phyloP scores from a whole-genome alignment of 2,797 vertebrate species.

The Cygnus olor region DNA sequence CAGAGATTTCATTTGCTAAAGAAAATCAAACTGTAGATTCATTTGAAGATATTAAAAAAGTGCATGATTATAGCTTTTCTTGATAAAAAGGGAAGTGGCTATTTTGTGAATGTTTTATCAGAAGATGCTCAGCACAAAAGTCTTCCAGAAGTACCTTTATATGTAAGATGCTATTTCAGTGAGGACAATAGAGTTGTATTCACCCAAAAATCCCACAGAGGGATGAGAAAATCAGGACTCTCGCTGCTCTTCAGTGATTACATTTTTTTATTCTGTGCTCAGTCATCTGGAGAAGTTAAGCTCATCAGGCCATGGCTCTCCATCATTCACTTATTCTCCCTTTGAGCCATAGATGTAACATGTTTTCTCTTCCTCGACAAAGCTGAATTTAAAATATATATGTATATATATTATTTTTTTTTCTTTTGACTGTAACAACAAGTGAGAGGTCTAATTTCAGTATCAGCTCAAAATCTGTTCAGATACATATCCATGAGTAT shows the following conservation, averaged over 20 bases:
- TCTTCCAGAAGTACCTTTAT: not conserved
- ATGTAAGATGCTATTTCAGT: not conserved
- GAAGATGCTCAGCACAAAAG: not conserved
- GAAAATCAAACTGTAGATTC: not conserved
- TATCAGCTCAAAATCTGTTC: not conserved
- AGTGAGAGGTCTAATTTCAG: not conserved
- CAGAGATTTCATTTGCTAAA: not conserved
- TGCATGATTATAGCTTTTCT: not conserved
- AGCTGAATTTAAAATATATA: not conserved
- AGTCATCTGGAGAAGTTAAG: not conserved
- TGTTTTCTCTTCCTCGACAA: not conserved
- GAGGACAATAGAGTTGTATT: not conserved
- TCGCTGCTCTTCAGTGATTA: not conserved
- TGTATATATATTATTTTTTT: not conserved
- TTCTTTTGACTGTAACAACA: not conserved
- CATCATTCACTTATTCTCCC: not conserved
- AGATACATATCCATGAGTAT: not conserved
- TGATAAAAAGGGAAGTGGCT: not conserved
- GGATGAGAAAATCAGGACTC: not conserved
- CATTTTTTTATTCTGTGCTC: not conserved
- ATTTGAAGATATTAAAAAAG: not conserved
- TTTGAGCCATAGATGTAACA: not conserved
- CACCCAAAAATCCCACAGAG: not conserved
- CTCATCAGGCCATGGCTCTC: not conserved
- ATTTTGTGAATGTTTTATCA: accelerated